Conservation (phyloP, 2,797 vertebrate genomes). For the Helarctos malayanus region DNA sequence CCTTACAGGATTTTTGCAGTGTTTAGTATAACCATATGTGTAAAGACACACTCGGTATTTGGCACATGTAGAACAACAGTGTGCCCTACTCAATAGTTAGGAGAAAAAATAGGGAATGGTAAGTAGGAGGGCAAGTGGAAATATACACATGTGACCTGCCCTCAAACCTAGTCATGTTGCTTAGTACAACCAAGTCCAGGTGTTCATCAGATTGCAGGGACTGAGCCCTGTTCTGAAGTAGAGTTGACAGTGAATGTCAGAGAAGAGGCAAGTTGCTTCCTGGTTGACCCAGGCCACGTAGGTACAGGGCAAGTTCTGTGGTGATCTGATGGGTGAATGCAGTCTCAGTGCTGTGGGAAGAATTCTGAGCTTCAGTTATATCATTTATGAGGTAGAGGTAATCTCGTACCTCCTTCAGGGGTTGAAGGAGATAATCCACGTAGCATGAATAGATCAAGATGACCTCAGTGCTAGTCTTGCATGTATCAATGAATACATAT, state of each 20-base stretch:
- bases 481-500: neutral
- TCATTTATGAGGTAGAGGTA: neutral
- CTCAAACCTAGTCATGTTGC: neutral
- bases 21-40: neutral
- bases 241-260: neutral
- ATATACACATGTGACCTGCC: neutral
- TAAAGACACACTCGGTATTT: neutral
- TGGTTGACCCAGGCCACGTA: neutral
- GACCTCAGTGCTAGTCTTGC: neutral
- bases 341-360: neutral
- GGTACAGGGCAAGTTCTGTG: neutral
- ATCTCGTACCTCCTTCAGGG: neutral
- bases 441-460: neutral
- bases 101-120: neutral
- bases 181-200: neutral
- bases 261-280: neutral
- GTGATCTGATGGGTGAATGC: neutral
- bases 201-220: neutral
- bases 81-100: neutral
- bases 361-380: neutral
- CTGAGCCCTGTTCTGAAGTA: neutral
- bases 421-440: neutral
- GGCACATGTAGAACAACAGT: neutral
- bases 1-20: neutral
- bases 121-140: neutral